These are phyloP conservation scores for Drosophila neotestacea DNA, from an alignment of 2,888 invertebrate species.

Conservation along the genomic window DNA sequence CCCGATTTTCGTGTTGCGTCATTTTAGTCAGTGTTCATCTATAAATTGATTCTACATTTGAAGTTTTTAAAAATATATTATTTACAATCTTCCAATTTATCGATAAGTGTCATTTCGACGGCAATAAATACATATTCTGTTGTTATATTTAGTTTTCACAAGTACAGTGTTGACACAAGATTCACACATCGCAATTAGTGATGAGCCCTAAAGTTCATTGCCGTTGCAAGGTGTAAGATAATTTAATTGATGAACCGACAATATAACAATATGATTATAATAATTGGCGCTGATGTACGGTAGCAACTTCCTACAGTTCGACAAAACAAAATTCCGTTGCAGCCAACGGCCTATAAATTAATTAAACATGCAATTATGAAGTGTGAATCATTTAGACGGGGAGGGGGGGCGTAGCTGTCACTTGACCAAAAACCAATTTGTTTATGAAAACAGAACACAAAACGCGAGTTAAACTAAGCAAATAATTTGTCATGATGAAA, in stretches of 20 bases:
- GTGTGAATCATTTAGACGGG: conserved; percentile 27
- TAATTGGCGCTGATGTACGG: conserved; percentile 44
- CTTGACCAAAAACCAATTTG: conserved; percentile 37
- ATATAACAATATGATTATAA: conserved; percentile 24
- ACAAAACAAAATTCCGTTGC: conserved; percentile 9
- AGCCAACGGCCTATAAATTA: conserved; percentile 22
- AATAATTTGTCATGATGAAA: conserved; percentile 33
- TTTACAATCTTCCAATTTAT: too few species aligned
- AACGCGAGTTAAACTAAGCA: conserved; percentile 17
- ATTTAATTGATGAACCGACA: conserved; percentile 38
- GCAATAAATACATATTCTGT: too few species aligned
- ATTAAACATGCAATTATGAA: conserved; percentile 28
- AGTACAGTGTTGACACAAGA: neutral
- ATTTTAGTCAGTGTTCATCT: too few species aligned
- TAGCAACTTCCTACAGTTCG: conserved; percentile 61
- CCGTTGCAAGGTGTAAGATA: conserved; percentile 16
- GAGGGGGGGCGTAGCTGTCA: conserved; percentile 14
- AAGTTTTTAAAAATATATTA: too few species aligned
- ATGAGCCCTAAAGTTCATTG: conserved; percentile 50
- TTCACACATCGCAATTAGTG: conserved; percentile 37
- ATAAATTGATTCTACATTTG: too few species aligned
- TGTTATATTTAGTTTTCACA: neutral
- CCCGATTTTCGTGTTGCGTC: too few species aligned
- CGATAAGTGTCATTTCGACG: too few species aligned
- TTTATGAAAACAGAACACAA: conserved; percentile 32